Base-by-base conservation (phyloP, 2,888 invertebrate genomes). In the Portevinia maculata region DNA sequence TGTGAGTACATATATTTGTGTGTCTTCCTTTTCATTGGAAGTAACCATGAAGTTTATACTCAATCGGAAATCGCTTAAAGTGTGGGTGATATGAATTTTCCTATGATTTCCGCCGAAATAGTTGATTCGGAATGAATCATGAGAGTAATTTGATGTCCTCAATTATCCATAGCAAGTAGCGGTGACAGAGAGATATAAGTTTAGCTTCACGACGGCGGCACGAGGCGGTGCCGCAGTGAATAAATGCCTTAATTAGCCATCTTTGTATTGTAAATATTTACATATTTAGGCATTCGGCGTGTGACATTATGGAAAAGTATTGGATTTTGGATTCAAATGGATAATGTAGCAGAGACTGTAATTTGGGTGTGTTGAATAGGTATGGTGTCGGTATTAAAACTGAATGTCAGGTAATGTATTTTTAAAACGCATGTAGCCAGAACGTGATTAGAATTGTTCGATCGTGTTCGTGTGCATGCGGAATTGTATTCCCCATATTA, bases 71-170 rank as follows among this genome's bases (percentile, higher is more conserved):
- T 44, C 41, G 3, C 7, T 17, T 1, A 6, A 41, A 17, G 15
- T 44, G 17, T 17, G 17, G 17, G 44, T 17, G 44, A 46, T 17
- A 21, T 11, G 17, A 19, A 11, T 44, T 44, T 11, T 11, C 19
- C 44, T 15, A 21, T 46, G n/a, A 46, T 46, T 44, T 44, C 41
- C 41, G 17, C 17, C 41, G 44, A 46, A 19, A n/a, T 24, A 30
- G 8, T 52, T 13, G 24, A 52, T 39, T 39, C 13, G 13, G 13
- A 39, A 15, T 8, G 15, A 39, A 15, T 39, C 39, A 39, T 39
- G 15, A 39, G 2, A 39, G 15, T 39, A 39, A 39, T 39, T 39
- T 39, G 15, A 39, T 39, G 6, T 15, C 37, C 39, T 6, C 15
- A 39, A 39, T 39, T 39, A 39, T 15, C 39, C 39, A 39, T 39